Conservation (phyloP, 2,797 vertebrate genomes). For the Phataginus tricuspis region DNA sequence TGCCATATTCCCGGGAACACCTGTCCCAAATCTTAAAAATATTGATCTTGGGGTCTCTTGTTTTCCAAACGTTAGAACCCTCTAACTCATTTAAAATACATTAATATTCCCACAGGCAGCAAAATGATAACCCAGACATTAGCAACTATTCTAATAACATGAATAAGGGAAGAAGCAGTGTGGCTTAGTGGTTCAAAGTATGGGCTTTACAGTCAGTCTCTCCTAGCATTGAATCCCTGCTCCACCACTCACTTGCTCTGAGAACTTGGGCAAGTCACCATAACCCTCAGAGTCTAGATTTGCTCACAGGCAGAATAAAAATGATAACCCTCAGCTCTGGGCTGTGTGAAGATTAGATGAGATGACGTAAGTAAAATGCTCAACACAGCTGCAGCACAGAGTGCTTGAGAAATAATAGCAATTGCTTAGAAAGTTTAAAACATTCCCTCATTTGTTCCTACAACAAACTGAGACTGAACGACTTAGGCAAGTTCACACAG, state of each 20-base stretch:
- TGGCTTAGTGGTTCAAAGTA: neutral
- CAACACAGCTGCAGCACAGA: neutral
- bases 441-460: neutral
- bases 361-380: neutral
- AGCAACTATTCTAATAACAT: neutral
- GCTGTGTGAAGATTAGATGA: neutral
- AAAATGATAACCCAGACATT: neutral
- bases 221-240: neutral
- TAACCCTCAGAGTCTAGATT: neutral
- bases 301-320: neutral
- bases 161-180: neutral
- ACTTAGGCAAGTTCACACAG: neutral
- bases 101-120: neutral
- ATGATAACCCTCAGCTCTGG: neutral
- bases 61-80: neutral
- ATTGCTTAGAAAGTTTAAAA: neutral
- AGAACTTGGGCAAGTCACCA: neutral
- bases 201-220: neutral
- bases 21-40: neutral
- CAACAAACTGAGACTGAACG: neutral
- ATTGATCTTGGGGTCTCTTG: neutral
- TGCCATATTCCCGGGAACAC: neutral
- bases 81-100: neutral
- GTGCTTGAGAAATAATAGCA: neutral
- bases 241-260: neutral